Evolutionary conservation across 2,797 vertebrate species (phyloP), one percentile per base, ranked within the genome.

Genomic region (Onychomys torridus): DNA sequence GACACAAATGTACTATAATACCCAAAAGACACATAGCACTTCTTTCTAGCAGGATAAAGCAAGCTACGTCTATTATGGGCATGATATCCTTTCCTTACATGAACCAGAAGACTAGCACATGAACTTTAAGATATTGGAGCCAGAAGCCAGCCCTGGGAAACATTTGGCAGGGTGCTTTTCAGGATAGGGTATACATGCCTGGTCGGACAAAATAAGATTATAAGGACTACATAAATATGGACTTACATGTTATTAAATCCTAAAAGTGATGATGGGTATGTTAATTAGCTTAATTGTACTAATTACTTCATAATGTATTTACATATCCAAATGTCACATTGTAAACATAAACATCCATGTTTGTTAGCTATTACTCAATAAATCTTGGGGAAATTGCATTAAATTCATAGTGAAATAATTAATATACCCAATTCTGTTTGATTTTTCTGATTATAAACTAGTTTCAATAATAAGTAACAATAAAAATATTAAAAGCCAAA

Each of bases 161-260:
- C 11, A 32, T 59, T 59, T 67, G 29, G 1, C 5, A 32, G 43
- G 17, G 11, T 91, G 37, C 61, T 77, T 69, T 61, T n/a, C 43
- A 76, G 29, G 7, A 11, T 78, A 11, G 17, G 19, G 16, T 5
- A 0, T 67, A n/a, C 59, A 86, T 1, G 32, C 6, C 5, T 91
- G 25, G 29, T 27, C 0, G 11, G 21, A 63, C 16, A 55, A 90
- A 89, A 55, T 40, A 81, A 85, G 21, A 86, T 43, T 90, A 84
- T 57, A 76, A 27, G 40, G 40, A 23, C 23, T 49, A 21, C n/a
- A 34, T 65, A 2, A 43, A 11, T 37, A 63, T 63, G 13, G 27
- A 63, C 67, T 90, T 90, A 79, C 87, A 85, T 63, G 78, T 55
- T 16, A 57, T 81, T 79, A 43, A 84, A 73, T 94, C 57, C 8